Evolutionary conservation across 2,113 vertebrate genomes (phyloP).

Genomic region (Motacilla tschutschensis): DNA sequence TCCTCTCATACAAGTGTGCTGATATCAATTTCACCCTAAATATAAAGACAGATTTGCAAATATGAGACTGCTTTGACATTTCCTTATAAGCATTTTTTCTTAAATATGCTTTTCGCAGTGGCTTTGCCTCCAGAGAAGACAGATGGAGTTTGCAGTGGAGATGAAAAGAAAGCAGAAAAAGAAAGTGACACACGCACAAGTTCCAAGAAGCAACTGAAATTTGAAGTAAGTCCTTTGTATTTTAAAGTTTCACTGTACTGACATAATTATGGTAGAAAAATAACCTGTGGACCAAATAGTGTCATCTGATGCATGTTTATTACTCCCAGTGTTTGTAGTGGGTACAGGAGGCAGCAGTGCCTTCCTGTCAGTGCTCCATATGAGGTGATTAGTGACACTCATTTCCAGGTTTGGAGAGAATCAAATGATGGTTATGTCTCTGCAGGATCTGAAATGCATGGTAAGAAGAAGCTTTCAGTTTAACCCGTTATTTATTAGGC

Average conservation of each 20-base stretch:
- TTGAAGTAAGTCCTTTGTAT: conserved; percentile 84
- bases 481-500: background rate
- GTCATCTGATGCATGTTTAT: background rate
- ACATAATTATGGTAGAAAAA: conserved; percentile 28
- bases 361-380: background rate
- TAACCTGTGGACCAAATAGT: background rate
- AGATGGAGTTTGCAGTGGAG: conserved; percentile 79
- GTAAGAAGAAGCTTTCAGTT: background rate
- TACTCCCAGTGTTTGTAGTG: background rate
- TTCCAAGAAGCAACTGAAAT: conserved; percentile 92
- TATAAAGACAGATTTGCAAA: conserved; percentile 47
- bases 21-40: conserved; percentile 37
- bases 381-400: background rate
- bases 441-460: background rate
- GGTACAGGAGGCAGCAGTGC: background rate
- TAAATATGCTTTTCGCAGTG: conserved; percentile 74
- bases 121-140: conserved; percentile 94
- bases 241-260: background rate
- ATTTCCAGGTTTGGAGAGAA: background rate
- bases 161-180: conserved; percentile 89
- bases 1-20: conserved; percentile 15
- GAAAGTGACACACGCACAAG: conserved; percentile 74
- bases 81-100: conserved; percentile 24
- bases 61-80: conserved; percentile 44
- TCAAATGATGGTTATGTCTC: background rate